Evolutionary conservation across 2,113 vertebrate species (phyloP).

Genomic region (Zosterops pallidus): DNA sequence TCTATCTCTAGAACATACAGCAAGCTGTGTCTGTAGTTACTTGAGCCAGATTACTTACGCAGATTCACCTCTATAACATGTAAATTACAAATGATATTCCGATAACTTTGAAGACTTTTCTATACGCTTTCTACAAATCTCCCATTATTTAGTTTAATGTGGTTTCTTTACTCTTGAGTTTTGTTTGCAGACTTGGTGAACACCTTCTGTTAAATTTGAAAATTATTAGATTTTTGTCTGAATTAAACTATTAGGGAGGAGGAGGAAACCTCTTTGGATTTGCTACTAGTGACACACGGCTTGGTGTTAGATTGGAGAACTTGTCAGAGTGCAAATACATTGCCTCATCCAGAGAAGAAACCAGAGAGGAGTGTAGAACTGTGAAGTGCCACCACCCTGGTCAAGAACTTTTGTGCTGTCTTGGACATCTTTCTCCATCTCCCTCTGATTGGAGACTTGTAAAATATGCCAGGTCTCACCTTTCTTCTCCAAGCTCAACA

Average conservation of each 20-base stretch:
- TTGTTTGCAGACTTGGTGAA: not conserved
- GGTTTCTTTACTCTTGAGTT: rapidly evolving
- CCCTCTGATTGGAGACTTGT: not conserved
- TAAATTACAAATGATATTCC: not conserved
- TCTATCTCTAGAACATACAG: not conserved
- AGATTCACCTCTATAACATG: not conserved
- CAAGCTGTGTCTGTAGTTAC: rapidly evolving
- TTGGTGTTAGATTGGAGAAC: not conserved
- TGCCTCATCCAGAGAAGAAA: not conserved
- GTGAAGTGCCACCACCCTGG: not conserved
- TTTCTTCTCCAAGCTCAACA: not conserved
- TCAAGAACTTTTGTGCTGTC: not conserved
- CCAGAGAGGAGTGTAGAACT: not conserved
- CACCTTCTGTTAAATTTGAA: not conserved
- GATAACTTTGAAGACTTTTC: not conserved
- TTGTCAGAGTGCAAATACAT: not conserved
- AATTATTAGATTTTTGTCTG: not conserved
- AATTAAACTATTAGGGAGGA: not conserved
- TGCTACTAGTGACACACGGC: not conserved
- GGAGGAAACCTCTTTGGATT: not conserved
- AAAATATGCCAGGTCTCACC: not conserved
- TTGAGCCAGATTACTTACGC: not conserved
- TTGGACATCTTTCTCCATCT: not conserved
- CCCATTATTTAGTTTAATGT: not conserved
- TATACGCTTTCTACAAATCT: not conserved